Percentiles rank a stretch among this genome's conserved stretches.
Evolutionary conservation across 2,797 vertebrate species (phyloP).

Genomic region (Lates japonicus): DNA sequence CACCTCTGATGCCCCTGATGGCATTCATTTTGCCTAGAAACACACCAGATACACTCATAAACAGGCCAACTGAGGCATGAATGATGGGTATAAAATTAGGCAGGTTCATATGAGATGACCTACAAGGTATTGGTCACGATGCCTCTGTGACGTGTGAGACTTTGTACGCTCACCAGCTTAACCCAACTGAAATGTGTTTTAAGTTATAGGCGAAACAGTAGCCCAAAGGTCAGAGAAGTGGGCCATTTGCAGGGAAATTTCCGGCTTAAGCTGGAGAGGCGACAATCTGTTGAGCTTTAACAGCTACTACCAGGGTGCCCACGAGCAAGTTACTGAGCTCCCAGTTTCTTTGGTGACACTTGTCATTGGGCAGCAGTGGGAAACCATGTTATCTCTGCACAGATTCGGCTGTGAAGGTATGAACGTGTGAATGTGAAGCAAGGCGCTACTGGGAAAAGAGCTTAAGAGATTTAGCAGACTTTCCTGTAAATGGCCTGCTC

Average conservation of each 20-base stretch:
- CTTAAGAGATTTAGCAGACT: conserved; percentile 53
- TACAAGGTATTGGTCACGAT: conserved; percentile 9
- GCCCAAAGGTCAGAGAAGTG: conserved; percentile 44
- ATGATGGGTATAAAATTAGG: conserved; percentile 37
- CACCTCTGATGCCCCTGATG: conserved; percentile 3
- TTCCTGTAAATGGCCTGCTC: conserved; percentile 44
- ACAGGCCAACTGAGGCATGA: conserved; percentile 35
- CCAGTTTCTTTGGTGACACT: not conserved
- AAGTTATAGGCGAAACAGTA: conserved; percentile 8
- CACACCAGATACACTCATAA: conserved; percentile 25
- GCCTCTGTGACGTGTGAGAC: conserved; percentile 3
- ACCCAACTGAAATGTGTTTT: conserved; percentile 27
- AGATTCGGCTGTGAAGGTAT: conserved; percentile 12
- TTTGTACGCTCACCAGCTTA: not conserved
- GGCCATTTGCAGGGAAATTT: conserved; percentile 9
- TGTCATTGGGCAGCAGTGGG: not conserved
- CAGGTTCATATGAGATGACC: conserved; percentile 33
- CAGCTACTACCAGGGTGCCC: conserved; percentile 8
- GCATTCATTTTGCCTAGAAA: conserved; percentile 41
- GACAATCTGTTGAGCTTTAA: conserved; percentile 35
- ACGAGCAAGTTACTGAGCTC: not conserved
- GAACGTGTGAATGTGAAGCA: conserved; percentile 20
- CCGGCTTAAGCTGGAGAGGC: conserved; percentile 16
- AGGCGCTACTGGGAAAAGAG: conserved; percentile 44
- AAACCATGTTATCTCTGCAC: not conserved